Conservation (phyloP, 2,888 invertebrate species). For the Acleris literana region DNA sequence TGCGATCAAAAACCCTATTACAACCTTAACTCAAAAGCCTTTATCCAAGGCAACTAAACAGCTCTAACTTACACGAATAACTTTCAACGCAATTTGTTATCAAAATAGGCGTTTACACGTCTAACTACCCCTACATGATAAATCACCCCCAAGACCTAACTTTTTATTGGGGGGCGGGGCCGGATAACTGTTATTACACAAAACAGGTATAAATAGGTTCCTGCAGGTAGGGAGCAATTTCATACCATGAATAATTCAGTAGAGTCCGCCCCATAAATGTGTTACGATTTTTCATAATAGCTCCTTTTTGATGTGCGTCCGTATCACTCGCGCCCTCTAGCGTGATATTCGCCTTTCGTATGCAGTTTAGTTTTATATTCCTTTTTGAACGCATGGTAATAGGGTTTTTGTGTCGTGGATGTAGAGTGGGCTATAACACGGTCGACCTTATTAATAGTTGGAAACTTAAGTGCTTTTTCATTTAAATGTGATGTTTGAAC, state of each 20-base stretch:
- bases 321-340: constrained; percentile 44
- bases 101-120: constrained; percentile 31
- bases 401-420: neutral
- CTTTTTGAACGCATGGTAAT: constrained; percentile 37
- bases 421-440: too few species aligned
- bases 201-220: constrained; percentile 65
- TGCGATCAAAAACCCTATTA: too few species aligned
- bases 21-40: too few species aligned
- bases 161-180: constrained; percentile 55
- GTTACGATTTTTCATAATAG: constrained; percentile 83
- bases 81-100: constrained; percentile 23
- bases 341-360: constrained; percentile 63
- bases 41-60: too few species aligned
- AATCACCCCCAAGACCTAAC: constrained; percentile 30
- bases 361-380: constrained; percentile 69
- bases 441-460: too few species aligned
- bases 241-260: constrained; percentile 75
- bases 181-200: constrained; percentile 63
- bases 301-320: constrained; percentile 68
- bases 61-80: constrained; percentile 9
- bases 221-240: constrained; percentile 66
- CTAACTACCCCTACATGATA: constrained; percentile 26
- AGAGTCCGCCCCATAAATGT: constrained; percentile 77
- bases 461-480: too few species aligned
- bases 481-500: too few species aligned